These are phyloP conservation scores for Gari tellinella DNA, from an alignment of 2,888 invertebrate genomes.

Conservation along the genomic window DNA sequence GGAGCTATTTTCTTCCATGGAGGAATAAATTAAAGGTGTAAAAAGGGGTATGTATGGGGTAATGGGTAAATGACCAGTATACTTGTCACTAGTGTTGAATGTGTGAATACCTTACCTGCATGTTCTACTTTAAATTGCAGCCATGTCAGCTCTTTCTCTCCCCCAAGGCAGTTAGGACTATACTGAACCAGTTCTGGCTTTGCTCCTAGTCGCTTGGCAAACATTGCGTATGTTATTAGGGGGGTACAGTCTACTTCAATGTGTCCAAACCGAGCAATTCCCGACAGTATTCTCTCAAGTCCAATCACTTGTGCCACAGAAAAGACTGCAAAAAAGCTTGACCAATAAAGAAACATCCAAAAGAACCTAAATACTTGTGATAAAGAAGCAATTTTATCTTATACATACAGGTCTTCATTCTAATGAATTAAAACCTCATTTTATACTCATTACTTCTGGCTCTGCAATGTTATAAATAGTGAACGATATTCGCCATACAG, in stretches of 20 bases:
- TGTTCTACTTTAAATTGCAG: slow-evolving; percentile 67
- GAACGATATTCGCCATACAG: too few relatives aligned
- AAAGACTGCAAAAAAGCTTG: slow-evolving; percentile 61
- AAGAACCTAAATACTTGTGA: neutral
- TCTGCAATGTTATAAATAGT: too few relatives aligned
- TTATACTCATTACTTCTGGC: too few relatives aligned
- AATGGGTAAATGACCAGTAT: too few relatives aligned
- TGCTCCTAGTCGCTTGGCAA: slow-evolving; percentile 64
- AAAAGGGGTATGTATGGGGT: too few relatives aligned
- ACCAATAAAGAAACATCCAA: neutral
- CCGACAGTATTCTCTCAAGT: slow-evolving; percentile 69
- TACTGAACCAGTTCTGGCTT: slow-evolving; percentile 31
- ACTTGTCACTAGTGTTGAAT: too few relatives aligned
- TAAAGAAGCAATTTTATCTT: neutral
- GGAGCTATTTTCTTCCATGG: too few relatives aligned
- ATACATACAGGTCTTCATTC: neutral
- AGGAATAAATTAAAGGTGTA: too few relatives aligned
- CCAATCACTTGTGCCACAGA: slow-evolving; percentile 71
- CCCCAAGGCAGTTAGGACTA: slow-evolving; percentile 39
- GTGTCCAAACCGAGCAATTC: slow-evolving; percentile 68
- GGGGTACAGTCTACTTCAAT: slow-evolving; percentile 67
- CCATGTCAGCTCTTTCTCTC: slow-evolving; percentile 68
- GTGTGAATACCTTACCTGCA: slow-evolving; percentile 60
- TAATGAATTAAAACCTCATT: too few relatives aligned
- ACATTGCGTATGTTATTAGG: slow-evolving; percentile 63